These are phyloP conservation scores for Myoxocephalus aenaeus DNA, from an alignment of 2,797 vertebrate genomes.

Conservation along the genomic window DNA sequence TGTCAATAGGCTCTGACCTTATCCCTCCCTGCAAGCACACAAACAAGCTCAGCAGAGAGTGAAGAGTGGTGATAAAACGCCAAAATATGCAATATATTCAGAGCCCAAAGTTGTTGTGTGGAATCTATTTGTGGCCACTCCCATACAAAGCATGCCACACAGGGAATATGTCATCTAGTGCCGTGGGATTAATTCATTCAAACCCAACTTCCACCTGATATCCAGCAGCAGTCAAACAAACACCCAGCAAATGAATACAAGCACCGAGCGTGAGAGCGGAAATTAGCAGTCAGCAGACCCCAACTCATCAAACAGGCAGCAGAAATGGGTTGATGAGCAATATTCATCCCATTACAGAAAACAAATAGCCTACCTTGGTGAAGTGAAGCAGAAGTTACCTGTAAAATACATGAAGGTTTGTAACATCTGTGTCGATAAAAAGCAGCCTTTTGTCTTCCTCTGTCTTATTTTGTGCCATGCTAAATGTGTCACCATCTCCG, in stretches of 20 bases:
- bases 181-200: slow-evolving; percentile 1
- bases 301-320: neutral
- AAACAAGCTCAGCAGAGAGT: neutral
- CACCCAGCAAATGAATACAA: neutral
- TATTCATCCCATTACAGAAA: neutral
- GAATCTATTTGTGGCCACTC: slow-evolving; percentile 16
- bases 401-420: neutral
- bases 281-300: neutral
- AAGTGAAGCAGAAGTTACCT: neutral
- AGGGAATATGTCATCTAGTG: slow-evolving; percentile 4
- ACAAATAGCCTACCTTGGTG: neutral
- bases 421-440: neutral
- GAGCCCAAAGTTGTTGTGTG: slow-evolving; percentile 15
- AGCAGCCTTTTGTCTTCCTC: neutral
- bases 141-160: neutral
- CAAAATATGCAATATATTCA: neutral
- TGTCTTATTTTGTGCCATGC: neutral
- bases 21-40: slow-evolving; percentile 17
- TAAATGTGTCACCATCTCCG: neutral
- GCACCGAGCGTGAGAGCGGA: neutral
- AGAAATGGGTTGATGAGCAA: neutral
- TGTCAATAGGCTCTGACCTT: slow-evolving; percentile 30
- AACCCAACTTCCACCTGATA: slow-evolving; percentile 5
- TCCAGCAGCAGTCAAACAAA: neutral
- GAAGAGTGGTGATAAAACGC: slow-evolving; percentile 13